Base-by-base conservation (phyloP, 2,797 vertebrate species). In the Sebastes kiyomatsui region DNA sequence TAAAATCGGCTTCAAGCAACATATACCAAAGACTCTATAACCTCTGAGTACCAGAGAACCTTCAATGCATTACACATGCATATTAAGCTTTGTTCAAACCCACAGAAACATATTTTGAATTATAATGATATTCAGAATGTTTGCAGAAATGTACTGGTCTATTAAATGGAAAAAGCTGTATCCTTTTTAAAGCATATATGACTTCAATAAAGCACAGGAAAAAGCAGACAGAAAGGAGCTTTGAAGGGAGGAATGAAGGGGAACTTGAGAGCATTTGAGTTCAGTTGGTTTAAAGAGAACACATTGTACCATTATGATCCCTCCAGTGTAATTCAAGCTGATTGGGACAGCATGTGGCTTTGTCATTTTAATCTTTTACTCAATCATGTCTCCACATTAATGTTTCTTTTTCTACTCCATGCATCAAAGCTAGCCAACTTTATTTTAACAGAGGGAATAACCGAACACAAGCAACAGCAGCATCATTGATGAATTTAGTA, bases 81-180 rank as follows among this genome's bases (percentile, higher is more conserved):
- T n/a, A 60, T 68, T 64, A 32, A 55, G 59, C 74, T 80, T 73
- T 33, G 72, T 54, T 71, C 28, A 75, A 81, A 61, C 18, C 32
- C 62, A 71, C 70, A 35, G 22, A 25, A 54, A 67, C 54, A 3
- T 42, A 28, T 69, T 79, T 74, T 35, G 10, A 71, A 77, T 66
- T 32, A 16, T 38, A 60, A 72, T 66, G 18, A 58, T 23, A 60
- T 49, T 78, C 59, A 73, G 20, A 74, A 30, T 64, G 54, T 76
- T 60, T 67, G 12, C 25, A 64, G 49, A 75, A 52, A 46, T 61
- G 28, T 23, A 20, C 56, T 52, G 18, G 28, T 18, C 52, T 32
- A 81, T 77, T 10, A 25, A 67, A 67, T 61, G 18, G 4, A 72
- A 71, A 78, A 78, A 30, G 49, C 72, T 22, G 59, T 28, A 67